A percentile compares a stretch with the other conserved stretches of the same genome.
Conservation (phyloP, 2,888 invertebrate species). For the Dilophus febrilis region DNA sequence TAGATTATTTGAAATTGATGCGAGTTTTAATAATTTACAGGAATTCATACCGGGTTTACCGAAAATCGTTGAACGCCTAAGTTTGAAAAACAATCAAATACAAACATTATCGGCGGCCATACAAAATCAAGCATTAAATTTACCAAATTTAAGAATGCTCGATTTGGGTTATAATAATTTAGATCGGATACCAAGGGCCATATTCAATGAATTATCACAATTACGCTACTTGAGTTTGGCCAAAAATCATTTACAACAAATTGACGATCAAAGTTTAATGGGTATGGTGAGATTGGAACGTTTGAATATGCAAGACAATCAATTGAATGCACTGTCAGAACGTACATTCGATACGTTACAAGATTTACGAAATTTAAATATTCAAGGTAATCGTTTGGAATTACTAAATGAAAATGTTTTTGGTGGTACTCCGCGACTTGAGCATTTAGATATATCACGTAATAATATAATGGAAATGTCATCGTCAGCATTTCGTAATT, state of each 20-base stretch:
- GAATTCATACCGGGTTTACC: conserved; percentile 65
- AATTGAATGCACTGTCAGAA: conserved; percentile 47
- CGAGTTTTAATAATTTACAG: conserved; percentile 52
- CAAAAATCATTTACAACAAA: conserved; percentile 49
- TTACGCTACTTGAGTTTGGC: conserved; percentile 52
- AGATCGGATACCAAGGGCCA: conserved; percentile 46
- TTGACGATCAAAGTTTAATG: conserved; percentile 52
- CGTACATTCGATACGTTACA: conserved; percentile 44
- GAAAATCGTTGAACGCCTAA: conserved; percentile 55
- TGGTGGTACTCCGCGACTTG: conserved; percentile 43
- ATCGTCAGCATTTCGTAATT: conserved; percentile 42
- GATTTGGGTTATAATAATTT: conserved; percentile 62
- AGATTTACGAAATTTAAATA: conserved; percentile 49
- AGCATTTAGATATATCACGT: conserved; percentile 53
- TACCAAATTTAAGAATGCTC: conserved; percentile 54
- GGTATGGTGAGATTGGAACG: conserved; percentile 53
- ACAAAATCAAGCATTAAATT: conserved; percentile 50
- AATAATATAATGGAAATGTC: conserved; percentile 55
- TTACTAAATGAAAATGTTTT: conserved; percentile 50
- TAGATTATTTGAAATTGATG: conserved; percentile 62
- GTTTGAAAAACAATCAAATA: conserved; percentile 54
- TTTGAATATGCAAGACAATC: conserved; percentile 58
- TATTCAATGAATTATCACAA: conserved; percentile 46
- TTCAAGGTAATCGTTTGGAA: conserved; percentile 61
- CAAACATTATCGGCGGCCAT: conserved; percentile 41